phyloP scores from a whole-genome alignment of 92 coral and sea anemone genomes.

The Zoanthus sociatus region DNA sequence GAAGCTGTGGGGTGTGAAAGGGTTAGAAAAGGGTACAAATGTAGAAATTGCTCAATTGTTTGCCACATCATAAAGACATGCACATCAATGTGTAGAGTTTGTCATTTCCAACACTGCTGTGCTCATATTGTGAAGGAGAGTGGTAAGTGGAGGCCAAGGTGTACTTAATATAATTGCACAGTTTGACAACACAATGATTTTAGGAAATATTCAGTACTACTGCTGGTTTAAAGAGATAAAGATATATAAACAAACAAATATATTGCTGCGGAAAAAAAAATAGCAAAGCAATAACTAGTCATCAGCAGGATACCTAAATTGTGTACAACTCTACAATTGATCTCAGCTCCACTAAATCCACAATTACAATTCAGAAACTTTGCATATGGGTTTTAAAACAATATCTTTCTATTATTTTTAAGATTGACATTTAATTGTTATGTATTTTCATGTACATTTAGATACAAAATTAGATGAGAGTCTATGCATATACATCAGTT shows the following conservation, averaged over 20 bases:
- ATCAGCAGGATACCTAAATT: too few species aligned
- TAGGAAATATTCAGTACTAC: neutral
- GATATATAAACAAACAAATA: too few species aligned
- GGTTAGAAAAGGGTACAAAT: too few species aligned
- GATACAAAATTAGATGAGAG: neutral
- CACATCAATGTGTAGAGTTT: slow-evolving; percentile 53
- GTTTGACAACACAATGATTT: slow-evolving; percentile 2
- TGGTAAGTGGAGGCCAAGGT: slow-evolving; percentile 50
- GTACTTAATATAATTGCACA: slow-evolving; percentile 17
- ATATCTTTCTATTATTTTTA: neutral
- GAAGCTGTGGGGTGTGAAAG: too few species aligned
- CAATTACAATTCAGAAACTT: neutral
- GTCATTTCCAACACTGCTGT: slow-evolving; percentile 59
- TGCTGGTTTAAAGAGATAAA: too few species aligned
- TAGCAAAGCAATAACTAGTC: too few species aligned
- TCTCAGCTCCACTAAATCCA: neutral
- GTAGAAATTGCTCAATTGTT: slow-evolving; percentile 23
- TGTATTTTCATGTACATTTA: slow-evolving; percentile 1
- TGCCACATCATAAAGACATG: slow-evolving; percentile 71
- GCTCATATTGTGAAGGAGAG: slow-evolving; percentile 66
- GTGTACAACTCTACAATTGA: too few species aligned
- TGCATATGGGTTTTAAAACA: slow-evolving; percentile 1
- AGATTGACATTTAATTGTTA: neutral
- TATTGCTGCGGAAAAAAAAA: too few species aligned
- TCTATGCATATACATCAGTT: neutral